A percentile compares a stretch with the other conserved stretches of the same genome.
Evolutionary conservation across 2,888 invertebrate species (phyloP).

Genomic region (Epistrophe grossulariae): DNA sequence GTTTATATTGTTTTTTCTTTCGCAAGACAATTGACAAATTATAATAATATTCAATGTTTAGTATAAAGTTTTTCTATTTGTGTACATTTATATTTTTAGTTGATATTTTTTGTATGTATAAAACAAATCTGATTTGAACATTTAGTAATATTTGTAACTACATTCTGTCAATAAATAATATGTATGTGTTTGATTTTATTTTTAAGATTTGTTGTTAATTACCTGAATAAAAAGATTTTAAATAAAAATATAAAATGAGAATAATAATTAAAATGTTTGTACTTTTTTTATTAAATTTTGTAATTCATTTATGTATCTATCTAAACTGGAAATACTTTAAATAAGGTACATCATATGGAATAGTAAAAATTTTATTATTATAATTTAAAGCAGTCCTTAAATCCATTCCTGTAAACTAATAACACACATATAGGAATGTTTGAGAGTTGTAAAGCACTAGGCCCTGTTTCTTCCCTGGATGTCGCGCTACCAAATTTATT

Average conservation of each 20-base stretch:
- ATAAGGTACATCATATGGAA: too few relatives aligned
- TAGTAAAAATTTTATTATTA: too few relatives aligned
- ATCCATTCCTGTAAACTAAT: too few relatives aligned
- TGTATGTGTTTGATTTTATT: conserved; percentile 32
- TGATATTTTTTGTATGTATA: conserved; percentile 16
- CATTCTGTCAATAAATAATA: conserved; percentile 49
- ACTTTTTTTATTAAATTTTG: neutral
- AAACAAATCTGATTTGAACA: conserved; percentile 39
- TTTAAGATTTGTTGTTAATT: conserved; percentile 67
- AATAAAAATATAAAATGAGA: conserved; percentile 33
- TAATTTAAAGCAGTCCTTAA: too few relatives aligned
- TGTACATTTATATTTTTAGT: conserved; percentile 8
- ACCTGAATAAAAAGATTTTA: conserved; percentile 45
- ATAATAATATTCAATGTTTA: neutral
- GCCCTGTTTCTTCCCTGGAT: too few relatives aligned
- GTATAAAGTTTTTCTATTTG: neutral
- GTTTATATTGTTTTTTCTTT: conserved; percentile 3
- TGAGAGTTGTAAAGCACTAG: too few relatives aligned
- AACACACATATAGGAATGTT: too few relatives aligned
- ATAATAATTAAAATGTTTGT: conserved; percentile 1
- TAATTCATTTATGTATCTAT: neutral
- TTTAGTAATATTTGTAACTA: conserved; percentile 32
- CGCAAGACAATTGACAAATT: neutral
- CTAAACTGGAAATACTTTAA: too few relatives aligned
- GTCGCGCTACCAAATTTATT: too few relatives aligned